Conservation (phyloP, 2,797 vertebrate genomes). For the Coluber constrictor region DNA sequence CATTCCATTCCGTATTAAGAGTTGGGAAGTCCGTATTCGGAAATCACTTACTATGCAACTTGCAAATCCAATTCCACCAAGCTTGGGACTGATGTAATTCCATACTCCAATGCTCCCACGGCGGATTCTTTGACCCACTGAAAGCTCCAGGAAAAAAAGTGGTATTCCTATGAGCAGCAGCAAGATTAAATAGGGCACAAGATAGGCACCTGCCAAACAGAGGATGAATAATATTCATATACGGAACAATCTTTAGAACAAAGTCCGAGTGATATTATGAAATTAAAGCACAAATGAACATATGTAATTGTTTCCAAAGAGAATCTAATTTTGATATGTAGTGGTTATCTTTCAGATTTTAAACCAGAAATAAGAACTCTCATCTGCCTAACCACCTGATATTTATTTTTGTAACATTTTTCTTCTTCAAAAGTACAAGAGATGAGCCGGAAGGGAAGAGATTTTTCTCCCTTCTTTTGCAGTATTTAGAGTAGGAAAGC, state of each 20-base stretch:
- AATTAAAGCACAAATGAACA: neutral
- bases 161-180: conserved; percentile 93
- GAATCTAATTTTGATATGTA: neutral
- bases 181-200: conserved; percentile 92
- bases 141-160: conserved; percentile 96
- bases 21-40: neutral
- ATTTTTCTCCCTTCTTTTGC: neutral
- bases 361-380: neutral
- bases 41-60: conserved; percentile 88
- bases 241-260: neutral
- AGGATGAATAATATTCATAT: conserved; percentile 30
- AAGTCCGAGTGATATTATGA: neutral
- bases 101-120: conserved; percentile 96
- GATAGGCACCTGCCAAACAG: conserved; percentile 85
- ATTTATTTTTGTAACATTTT: neutral
- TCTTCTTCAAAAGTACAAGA: neutral
- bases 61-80: conserved; percentile 95
- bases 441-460: neutral
- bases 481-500: neutral
- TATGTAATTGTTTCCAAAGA: conserved; percentile 3
- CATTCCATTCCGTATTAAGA: neutral
- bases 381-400: neutral
- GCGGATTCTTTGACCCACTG: conserved; percentile 92
- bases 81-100: conserved; percentile 96
- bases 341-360: neutral